Conservation (phyloP, 2,888 invertebrate species). For the Embidobia sp. region DNA sequence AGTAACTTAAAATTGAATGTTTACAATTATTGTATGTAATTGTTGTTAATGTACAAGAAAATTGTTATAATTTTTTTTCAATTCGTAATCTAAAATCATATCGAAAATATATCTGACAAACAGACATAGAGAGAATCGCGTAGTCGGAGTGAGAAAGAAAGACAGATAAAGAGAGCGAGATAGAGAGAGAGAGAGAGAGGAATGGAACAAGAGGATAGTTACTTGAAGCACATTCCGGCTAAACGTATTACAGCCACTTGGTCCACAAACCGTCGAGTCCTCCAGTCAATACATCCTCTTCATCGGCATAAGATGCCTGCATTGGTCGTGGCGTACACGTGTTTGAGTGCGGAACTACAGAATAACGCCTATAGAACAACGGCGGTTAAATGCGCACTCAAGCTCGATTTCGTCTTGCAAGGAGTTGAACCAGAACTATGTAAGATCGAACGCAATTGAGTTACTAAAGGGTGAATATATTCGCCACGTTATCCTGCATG, state of each 20-base stretch:
- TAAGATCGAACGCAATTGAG: slow-evolving; percentile 37
- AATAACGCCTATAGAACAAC: slow-evolving; percentile 23
- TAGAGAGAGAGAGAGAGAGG: background rate
- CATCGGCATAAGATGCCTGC: slow-evolving; percentile 76
- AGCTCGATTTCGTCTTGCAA: slow-evolving; percentile 24
- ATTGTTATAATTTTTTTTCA: too few species aligned
- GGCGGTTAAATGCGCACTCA: slow-evolving; percentile 28
- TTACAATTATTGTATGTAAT: too few species aligned
- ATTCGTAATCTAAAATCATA: too few species aligned
- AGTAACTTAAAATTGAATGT: too few species aligned
- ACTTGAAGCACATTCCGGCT: slow-evolving; percentile 74
- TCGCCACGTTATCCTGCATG: slow-evolving; percentile 6
- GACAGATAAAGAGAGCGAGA: too few species aligned
- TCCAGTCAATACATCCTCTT: slow-evolving; percentile 73
- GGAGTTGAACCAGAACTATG: slow-evolving; percentile 24
- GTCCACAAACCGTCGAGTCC: slow-evolving; percentile 76
- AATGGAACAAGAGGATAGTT: slow-evolving; percentile 58
- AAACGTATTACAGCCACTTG: slow-evolving; percentile 79
- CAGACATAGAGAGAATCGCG: too few species aligned
- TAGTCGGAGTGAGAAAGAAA: too few species aligned
- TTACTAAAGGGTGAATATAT: slow-evolving; percentile 27
- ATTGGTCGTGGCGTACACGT: slow-evolving; percentile 28
- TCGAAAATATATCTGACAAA: too few species aligned
- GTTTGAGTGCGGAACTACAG: slow-evolving; percentile 11
- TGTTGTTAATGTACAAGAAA: too few species aligned